phyloP scores from a whole-genome alignment of 2,888 invertebrate species.

The Gerris lacustris region DNA sequence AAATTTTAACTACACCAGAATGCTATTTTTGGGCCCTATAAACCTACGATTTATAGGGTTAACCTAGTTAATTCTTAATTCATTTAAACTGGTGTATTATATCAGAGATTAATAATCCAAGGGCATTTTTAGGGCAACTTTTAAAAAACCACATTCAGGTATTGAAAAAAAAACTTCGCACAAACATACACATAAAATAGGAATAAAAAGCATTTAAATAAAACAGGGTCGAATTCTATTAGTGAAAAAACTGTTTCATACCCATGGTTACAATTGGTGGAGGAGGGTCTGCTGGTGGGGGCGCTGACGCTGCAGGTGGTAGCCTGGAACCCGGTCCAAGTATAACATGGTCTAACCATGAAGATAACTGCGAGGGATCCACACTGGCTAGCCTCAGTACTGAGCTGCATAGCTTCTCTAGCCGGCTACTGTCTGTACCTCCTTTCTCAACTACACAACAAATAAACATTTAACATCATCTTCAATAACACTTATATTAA shows the following conservation, averaged over 20 bases:
- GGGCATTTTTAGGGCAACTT: too few relatives aligned
- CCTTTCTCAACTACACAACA: conserved; percentile 44
- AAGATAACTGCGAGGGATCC: conserved; percentile 50
- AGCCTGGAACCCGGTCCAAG: conserved; percentile 40
- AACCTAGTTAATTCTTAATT: too few relatives aligned
- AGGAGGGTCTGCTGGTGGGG: conserved; percentile 15
- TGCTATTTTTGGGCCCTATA: too few relatives aligned
- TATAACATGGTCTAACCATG: conserved; percentile 53
- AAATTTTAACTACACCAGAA: too few relatives aligned
- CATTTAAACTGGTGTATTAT: too few relatives aligned
- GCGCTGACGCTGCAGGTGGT: conserved; percentile 13
- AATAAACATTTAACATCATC: background rate
- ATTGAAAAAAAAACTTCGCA: too few relatives aligned
- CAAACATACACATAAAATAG: too few relatives aligned
- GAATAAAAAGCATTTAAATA: too few relatives aligned
- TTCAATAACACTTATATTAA: background rate
- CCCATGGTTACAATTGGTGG: conserved; percentile 24
- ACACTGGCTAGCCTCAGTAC: conserved; percentile 53
- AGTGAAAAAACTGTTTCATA: background rate
- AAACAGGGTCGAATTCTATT: too few relatives aligned
- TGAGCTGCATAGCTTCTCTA: conserved; percentile 54
- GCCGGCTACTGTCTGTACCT: conserved; percentile 45
- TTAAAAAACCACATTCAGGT: too few relatives aligned
- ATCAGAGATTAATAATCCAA: too few relatives aligned
- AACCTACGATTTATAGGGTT: too few relatives aligned